These are phyloP conservation scores for Syncerus caffer DNA, from an alignment of 2,797 vertebrate genomes.

Conservation along the genomic window DNA sequence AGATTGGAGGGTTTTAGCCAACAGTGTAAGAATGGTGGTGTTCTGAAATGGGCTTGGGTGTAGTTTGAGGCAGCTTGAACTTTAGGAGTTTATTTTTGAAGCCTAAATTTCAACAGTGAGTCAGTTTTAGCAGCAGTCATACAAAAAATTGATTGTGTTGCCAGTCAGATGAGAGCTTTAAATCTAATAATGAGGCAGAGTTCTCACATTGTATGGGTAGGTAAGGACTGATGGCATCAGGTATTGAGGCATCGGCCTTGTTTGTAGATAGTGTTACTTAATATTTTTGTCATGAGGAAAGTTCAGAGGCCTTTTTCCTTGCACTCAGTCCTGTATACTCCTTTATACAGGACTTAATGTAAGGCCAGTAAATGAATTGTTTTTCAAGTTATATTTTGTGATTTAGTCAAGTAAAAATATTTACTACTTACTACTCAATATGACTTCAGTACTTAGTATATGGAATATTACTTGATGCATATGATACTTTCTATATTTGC, in stretches of 20 bases:
- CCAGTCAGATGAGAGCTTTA: neutral
- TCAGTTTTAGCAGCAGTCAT: neutral
- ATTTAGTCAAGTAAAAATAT: constrained; percentile 27
- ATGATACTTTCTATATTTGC: neutral
- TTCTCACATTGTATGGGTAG: neutral
- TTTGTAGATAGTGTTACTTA: constrained; percentile 10
- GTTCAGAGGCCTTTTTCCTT: neutral
- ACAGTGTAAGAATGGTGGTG: neutral
- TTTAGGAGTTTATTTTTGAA: constrained; percentile 41
- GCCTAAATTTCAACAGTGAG: neutral
- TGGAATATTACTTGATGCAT: neutral
- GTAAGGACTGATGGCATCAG: neutral
- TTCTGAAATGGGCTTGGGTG: neutral
- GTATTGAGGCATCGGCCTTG: neutral
- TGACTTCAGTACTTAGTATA: neutral
- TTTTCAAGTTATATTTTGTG: constrained; percentile 24
- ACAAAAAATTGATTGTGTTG: neutral
- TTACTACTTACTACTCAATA: neutral
- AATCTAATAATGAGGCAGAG: neutral
- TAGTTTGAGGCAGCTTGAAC: neutral
- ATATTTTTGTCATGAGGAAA: neutral
- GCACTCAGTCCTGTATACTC: neutral
- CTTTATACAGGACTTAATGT: neutral
- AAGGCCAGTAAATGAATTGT: neutral
- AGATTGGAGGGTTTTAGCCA: neutral